Percentiles rank a stretch among this genome's conserved stretches.
Evolutionary conservation across 2,797 vertebrate species (phyloP).

Genomic region (Hippopotamyrus pictus): DNA sequence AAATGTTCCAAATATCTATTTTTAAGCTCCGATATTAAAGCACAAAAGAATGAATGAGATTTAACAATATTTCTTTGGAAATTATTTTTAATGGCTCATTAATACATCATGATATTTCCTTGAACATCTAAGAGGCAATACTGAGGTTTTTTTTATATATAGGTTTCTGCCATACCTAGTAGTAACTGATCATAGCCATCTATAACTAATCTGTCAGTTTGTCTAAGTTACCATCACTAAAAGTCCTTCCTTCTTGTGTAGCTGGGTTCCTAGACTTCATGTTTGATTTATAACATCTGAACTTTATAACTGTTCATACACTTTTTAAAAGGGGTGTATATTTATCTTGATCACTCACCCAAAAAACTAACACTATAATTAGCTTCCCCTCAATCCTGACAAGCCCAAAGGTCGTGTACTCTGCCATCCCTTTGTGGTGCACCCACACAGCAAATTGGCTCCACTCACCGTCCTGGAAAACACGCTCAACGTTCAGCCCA

Average conservation of each 20-base stretch:
- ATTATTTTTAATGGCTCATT: neutral
- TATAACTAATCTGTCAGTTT: neutral
- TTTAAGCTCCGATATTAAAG: neutral
- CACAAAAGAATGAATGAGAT: neutral
- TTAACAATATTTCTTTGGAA: neutral
- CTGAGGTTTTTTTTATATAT: neutral
- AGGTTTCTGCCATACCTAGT: neutral
- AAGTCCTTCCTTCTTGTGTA: neutral
- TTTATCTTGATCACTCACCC: neutral
- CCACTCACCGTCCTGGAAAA: constrained; percentile 88
- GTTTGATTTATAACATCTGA: neutral
- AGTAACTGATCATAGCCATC: neutral
- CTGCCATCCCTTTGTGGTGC: neutral
- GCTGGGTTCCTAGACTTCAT: neutral
- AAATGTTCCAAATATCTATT: neutral
- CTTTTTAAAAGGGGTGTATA: neutral
- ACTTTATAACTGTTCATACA: neutral
- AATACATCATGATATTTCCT: neutral
- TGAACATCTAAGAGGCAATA: neutral
- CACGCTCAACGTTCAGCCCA: constrained; percentile 91
- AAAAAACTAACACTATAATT: neutral
- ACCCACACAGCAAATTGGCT: neutral
- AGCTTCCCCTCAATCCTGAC: neutral
- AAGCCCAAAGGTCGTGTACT: neutral
- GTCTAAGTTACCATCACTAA: neutral